Percentiles rank a stretch among this genome's conserved stretches.
These are phyloP conservation scores for Papilio machaon DNA, from an alignment of 1,140 invertebrate species.

Conservation along the genomic window DNA sequence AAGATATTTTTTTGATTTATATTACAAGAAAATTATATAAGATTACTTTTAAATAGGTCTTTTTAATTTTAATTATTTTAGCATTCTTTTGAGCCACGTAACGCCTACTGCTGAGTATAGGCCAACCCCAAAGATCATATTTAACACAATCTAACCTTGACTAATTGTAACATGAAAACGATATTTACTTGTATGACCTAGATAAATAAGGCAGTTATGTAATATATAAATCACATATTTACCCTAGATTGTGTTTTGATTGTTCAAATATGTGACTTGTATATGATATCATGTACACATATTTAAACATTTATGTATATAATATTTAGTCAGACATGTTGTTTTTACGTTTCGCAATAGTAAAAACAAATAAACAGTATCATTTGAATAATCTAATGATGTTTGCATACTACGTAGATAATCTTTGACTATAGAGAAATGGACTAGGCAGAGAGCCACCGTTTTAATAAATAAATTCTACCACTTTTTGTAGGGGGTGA, in stretches of 20 bases:
- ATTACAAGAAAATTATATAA: no score
- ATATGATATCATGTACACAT: neutral
- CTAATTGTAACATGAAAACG: neutral
- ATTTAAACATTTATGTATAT: neutral
- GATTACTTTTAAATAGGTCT: no score
- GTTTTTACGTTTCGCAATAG: neutral
- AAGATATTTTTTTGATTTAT: no score
- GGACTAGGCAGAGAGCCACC: no score
- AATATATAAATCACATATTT: neutral
- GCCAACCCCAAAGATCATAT: no score
- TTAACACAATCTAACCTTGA: neutral
- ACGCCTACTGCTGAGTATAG: no score
- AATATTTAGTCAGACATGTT: neutral
- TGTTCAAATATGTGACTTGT: neutral
- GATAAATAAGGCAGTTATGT: neutral
- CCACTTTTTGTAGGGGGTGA: no score
- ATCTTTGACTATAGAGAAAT: no score
- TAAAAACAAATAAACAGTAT: conserved; percentile 3
- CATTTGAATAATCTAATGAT: conserved; percentile 6
- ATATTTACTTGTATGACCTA: neutral
- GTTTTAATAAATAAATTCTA: no score
- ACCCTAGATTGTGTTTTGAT: neutral
- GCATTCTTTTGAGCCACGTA: no score
- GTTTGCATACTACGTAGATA: neutral
- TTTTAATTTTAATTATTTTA: no score